Evolutionary conservation across 2,113 vertebrate genomes (phyloP), one percentile per base, ranked within the genome.

Genomic region (Varanus komodoensis): DNA sequence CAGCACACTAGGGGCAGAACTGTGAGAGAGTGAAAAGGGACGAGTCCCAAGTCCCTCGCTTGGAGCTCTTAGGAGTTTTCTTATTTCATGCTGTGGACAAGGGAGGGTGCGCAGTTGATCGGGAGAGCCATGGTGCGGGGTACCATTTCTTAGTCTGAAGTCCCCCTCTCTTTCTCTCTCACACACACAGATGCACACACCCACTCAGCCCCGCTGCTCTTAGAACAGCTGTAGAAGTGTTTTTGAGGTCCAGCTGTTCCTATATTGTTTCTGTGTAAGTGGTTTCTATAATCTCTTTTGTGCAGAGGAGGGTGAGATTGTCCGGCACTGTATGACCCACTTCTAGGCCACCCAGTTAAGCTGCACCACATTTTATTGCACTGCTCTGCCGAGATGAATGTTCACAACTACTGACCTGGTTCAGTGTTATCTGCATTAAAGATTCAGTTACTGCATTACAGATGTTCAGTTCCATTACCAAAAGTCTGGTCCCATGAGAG

Each of bases 301-400:
- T 17, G 11, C 86, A 89, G 21, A 74, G 54, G 17, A 91, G 32
- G 11, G 84, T 87, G 80, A 17, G 57, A 27, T 78, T 8, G 52
- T 77, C 93, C 11, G 48, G 15, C 84, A 88, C 89, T 73, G 73
- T 80, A 57, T 2, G 5, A 1, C 86, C 52, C 54, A 52, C 89
- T 86, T 93, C 29, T 52, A 92, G 93, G 92, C 92, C 48, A 54
- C 38, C 23, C 87, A 91, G 29, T 14, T 5, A 19, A 2, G 73
- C 68, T 64, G 8, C 15, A 79, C 19, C 78, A 1, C 77, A 11
- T 87, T 92, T 88, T 75, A 44, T 90, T 91, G 71, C 64, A 87
- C 1, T 81, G 79, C 89, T 90, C 84, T 94, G 50, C 52, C 54
- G 75, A 90, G 78, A 89, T n/a, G 84, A 27, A 0, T 74, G 50